Base-by-base conservation (phyloP, 1,140 invertebrate genomes). In the Dryas iulia region DNA sequence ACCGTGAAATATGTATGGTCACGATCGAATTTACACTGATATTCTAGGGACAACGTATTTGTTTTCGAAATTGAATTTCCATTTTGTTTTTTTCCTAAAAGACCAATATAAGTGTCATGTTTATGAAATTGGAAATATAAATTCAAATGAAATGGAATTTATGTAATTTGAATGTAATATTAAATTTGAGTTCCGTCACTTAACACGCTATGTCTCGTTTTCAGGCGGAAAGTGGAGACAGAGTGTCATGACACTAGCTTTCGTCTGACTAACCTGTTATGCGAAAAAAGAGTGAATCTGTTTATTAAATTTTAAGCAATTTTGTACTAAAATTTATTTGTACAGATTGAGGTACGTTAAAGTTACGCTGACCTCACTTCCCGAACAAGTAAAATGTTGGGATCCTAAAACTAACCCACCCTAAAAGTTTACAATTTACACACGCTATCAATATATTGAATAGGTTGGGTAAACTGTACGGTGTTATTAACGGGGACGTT, bases 391-490 rank as follows among this genome's bases (percentile, higher is more conserved):
- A 21, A 21, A 47, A 47, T 47, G 39, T 47, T 14, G 14, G 14
- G 7, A 39, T 47, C 33, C 59, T 47, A 60, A 60, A 60, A 47
- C 33, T 39, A 60, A n/a, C 11, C n/a, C 23, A 5, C 11, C 59
- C 59, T 60, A 60, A 60, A 60, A 60, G 59, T 60, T 47, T 47
- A 47, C 39, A 18, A 47, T 47, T 47, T 47, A 47, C 39, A 3
- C 39, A 47, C 39, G 14, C 39, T 47, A 47, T 21, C 39, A 47
- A 21, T 47, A 21, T 3, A 47, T 47, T 47, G 39, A 47, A 47
- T 47, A 47, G 14, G 18, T 21, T 21, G 18, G 14, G 39, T 21
- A 47, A 47, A 47, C n/a, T 47, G 14, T 10, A 47, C 7, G 1
- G 7, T 6, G 2, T n/a, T n/a, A n/a, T n/a, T n/a, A n/a, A n/a